Base-by-base conservation (phyloP, 2,113 vertebrate genomes). In the Dendropsophus ebraccatus region DNA sequence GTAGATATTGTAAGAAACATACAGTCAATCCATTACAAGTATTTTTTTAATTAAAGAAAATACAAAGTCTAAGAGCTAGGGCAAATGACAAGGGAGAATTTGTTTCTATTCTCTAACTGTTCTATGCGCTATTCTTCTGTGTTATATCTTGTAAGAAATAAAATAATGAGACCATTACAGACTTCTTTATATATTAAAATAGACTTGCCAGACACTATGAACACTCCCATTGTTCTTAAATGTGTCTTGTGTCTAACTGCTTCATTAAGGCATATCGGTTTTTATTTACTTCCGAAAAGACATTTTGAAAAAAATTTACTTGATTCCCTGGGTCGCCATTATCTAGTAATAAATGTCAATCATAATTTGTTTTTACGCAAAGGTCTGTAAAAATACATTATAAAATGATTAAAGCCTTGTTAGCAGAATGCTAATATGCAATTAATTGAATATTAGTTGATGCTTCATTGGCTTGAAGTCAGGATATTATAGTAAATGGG, bases 131-230 rank as follows among this genome's bases (percentile, higher is more conserved):
- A n/a, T 77, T 77, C 47, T 75, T 75, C 50, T 69, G 17, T 35
- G 25, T 82, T 82, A 82, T 87, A 72, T 45, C 82, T 90, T 32
- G 35, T 21, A 41, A 85, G 73, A 17, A 78, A 90, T 70, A 69
- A 88, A 87, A 81, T 81, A 89, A 88, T 84, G 82, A 90, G 73
- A 79, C 30, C 30, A 75, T 89, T 90, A 84, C 49, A 88, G 47
- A 47, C 47, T 76, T 80, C 77, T 52, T 50, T 5, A 41, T 86
- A 32, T 70, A 28, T 35, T 67, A 47, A 87, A 81, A 81, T 89
- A 86, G 87, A 37, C 79, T 62, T 88, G 56, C 83, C 84, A 86
- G 83, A 52, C 58, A 88, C 49, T n/a, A n/a, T 88, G 87, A 84
- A 85, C 13, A 54, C 54, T 81, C 58, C 37, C 84, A 65, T 86